A percentile compares a stretch with the other conserved stretches of the same genome.
Evolutionary conservation across 2,113 vertebrate species (phyloP).

Genomic region (Cyprichromis sp.): DNA sequence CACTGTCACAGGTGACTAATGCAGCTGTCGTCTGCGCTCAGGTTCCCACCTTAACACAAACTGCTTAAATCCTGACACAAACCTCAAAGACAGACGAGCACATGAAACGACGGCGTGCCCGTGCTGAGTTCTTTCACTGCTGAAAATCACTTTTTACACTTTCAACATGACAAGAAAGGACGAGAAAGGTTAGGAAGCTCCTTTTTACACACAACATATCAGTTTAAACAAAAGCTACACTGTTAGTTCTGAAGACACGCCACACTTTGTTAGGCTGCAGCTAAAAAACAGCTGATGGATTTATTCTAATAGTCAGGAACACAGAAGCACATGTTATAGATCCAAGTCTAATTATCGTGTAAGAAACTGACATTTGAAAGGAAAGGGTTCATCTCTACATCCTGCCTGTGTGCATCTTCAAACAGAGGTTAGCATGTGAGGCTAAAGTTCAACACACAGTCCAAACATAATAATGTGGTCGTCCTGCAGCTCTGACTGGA

Average conservation of each 20-base stretch:
- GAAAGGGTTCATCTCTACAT: background rate
- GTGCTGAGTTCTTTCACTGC: background rate
- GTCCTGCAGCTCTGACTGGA: background rate
- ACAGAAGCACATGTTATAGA: background rate
- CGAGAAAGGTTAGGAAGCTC: background rate
- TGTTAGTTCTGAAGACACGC: background rate
- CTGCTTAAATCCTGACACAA: background rate
- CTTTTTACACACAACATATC: background rate
- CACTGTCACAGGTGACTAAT: slow-evolving; percentile 57
- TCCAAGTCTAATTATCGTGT: rapidly evolving
- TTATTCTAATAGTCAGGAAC: background rate
- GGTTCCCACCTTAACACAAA: slow-evolving; percentile 20
- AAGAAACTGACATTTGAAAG: background rate
- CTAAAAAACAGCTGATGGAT: background rate
- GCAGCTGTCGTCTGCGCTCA: slow-evolving; percentile 52
- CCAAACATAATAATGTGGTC: background rate
- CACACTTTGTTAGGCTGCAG: background rate
- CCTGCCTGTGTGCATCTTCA: background rate
- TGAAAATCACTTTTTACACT: background rate
- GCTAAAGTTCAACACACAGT: background rate
- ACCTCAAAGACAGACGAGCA: background rate
- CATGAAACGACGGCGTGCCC: background rate
- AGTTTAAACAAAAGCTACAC: background rate
- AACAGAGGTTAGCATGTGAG: background rate
- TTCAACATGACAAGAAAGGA: background rate